phyloP scores from a whole-genome alignment of 2,888 invertebrate species.

The Formica aserva region DNA sequence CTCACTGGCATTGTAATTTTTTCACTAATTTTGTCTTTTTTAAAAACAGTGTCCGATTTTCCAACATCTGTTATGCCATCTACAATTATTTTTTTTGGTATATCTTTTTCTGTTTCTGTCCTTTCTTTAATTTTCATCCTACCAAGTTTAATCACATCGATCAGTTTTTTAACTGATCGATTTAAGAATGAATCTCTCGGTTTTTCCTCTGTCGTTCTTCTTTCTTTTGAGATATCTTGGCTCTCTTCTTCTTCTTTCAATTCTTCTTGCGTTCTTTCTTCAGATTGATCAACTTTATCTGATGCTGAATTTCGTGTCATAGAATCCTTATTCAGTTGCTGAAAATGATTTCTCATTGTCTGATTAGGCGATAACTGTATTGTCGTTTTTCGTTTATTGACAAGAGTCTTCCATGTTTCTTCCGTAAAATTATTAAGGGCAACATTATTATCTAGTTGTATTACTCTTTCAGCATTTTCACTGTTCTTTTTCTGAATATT shows the following conservation, averaged over 20 bases:
- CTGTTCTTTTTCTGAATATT: neutral
- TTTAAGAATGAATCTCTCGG: slow-evolving; percentile 55
- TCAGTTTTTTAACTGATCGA: slow-evolving; percentile 62
- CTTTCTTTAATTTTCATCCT: slow-evolving; percentile 12
- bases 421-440: neutral
- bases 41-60: neutral
- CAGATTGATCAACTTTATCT: neutral
- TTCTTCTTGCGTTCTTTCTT: neutral
- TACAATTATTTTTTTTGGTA: neutral
- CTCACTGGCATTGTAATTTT: neutral
- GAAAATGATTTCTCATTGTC: neutral
- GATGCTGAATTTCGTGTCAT: neutral
- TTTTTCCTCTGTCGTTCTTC: slow-evolving; percentile 33
- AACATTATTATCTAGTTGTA: neutral
- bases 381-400: neutral
- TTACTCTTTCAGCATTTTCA: neutral
- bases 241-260: neutral
- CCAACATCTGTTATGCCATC: neutral
- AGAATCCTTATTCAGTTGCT: neutral
- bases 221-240: neutral
- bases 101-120: neutral
- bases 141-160: slow-evolving; percentile 42
- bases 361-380: neutral
- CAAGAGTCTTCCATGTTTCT: neutral
- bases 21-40: slow-evolving; percentile 11